Conservation (phyloP, 2,797 vertebrate genomes). For the Onychomys leucogaster region DNA sequence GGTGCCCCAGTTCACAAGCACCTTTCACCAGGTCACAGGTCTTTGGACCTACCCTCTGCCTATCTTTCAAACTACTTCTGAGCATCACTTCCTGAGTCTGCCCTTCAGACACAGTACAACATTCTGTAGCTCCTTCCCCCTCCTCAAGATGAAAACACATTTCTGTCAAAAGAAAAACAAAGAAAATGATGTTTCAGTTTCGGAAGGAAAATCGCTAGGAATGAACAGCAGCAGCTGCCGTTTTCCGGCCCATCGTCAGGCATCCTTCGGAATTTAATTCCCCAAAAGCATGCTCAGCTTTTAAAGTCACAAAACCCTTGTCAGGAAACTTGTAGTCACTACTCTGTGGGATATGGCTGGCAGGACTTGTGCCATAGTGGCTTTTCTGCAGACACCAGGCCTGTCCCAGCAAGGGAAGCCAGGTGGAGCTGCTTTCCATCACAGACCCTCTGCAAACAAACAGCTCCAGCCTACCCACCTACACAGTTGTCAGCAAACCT, state of each 20-base stretch:
- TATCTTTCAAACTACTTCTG: not conserved
- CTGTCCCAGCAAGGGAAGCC: not conserved
- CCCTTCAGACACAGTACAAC: not conserved
- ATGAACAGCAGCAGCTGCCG: not conserved
- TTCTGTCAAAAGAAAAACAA: slow-evolving; percentile 58
- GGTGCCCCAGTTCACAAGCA: too few relatives aligned
- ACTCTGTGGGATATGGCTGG: accelerated
- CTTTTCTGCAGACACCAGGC: not conserved
- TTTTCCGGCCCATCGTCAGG: not conserved
- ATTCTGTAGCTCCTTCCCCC: not conserved
- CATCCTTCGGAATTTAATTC: not conserved
- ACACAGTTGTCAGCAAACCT: not conserved
- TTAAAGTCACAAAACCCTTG: not conserved
- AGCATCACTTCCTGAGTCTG: not conserved
- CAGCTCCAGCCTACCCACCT: not conserved
- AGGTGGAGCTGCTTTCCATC: not conserved
- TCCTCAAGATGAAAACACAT: slow-evolving; percentile 33
- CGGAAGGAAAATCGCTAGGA: not conserved
- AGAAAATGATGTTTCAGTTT: slow-evolving; percentile 55
- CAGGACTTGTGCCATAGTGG: accelerated
- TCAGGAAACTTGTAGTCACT: not conserved
- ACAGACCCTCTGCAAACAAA: not conserved
- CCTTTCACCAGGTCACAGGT: not conserved
- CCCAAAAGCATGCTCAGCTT: not conserved
- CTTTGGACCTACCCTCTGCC: not conserved